Evolutionary conservation across 2,888 invertebrate species (phyloP).

Genomic region (Bursaphelenchus okinawaensis): DNA sequence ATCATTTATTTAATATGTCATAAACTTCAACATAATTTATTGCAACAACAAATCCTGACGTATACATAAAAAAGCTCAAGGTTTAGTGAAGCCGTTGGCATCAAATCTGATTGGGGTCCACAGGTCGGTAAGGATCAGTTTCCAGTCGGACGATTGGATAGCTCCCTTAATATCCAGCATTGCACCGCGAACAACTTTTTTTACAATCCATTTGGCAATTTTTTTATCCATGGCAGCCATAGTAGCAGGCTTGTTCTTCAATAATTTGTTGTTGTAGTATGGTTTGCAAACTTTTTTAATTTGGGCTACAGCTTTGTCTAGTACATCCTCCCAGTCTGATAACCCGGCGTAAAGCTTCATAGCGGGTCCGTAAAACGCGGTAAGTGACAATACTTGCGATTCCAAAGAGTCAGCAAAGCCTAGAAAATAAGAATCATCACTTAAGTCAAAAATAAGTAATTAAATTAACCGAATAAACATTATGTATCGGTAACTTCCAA

Average conservation of each 20-base stretch:
- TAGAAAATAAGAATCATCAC: no score
- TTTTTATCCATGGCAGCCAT: not conserved
- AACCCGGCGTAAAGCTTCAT: not conserved
- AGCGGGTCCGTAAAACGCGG: not conserved
- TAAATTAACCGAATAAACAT: no score
- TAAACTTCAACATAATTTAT: no score
- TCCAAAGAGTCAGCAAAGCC: no score
- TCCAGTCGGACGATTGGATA: not conserved
- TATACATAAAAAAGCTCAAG: no score
- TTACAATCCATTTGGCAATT: not conserved
- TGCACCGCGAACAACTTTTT: not conserved
- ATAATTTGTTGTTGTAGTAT: not conserved
- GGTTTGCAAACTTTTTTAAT: not conserved
- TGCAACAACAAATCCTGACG: no score
- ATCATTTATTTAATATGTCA: no score
- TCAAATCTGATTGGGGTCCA: not conserved
- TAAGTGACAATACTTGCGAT: no score
- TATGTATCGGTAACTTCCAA: no score
- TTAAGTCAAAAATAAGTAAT: no score
- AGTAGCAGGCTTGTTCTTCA: not conserved
- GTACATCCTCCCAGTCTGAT: not conserved
- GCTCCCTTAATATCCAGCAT: not conserved
- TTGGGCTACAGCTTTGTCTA: not conserved
- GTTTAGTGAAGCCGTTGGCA: not conserved
- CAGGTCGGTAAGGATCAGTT: not conserved